Evolutionary conservation across 2,113 vertebrate genomes (phyloP), one percentile per base, ranked within the genome.

Genomic region (Vimba vimba): DNA sequence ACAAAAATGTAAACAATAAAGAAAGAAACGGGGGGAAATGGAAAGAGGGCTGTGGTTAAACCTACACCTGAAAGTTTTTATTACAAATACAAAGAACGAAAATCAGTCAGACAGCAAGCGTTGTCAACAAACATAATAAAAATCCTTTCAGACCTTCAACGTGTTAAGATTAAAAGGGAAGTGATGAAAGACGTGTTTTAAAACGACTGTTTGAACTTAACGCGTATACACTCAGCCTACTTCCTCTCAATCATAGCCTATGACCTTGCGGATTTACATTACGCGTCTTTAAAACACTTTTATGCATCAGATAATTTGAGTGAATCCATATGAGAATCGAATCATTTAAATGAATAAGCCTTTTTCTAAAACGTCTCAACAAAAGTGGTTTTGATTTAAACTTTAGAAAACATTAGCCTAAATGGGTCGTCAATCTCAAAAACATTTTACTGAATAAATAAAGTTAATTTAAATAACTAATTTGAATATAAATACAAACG

Each of bases 201-300:
- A 87, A 91, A 69, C 59, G 81, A 84, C 87, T 89, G 87, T 88
- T 87, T 86, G 64, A 90, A 87, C 79, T 86, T 60, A 57, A 87
- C 52, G 59, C 55, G 82, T 88, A 87, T 86, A 90, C 84, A 88
- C 71, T 90, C 68, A 43, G 43, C 43, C 39, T 50, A 27, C 68
- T 86, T 91, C 89, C 88, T 89, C 86, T 76, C 73, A 52, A 69
- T 4, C 82, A 36, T 43, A 59, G 76, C 82, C 15, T 6, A 17
- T 1, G 8, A 77, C 33, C 86, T 19, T 30, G 64, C 33, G 77
- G 45, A 11, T 33, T 12, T 60, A 36, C 45, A 33, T 36, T 68
- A 71, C 9, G 25, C 71, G 45, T 59, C 39, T 64, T 84, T 43
- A 73, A 82, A 19, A 25, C 33, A 19, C 47, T 43, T 45, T 9